These are phyloP conservation scores for Nomada ferruginata DNA, from an alignment of 2,888 invertebrate genomes.

Conservation along the genomic window DNA sequence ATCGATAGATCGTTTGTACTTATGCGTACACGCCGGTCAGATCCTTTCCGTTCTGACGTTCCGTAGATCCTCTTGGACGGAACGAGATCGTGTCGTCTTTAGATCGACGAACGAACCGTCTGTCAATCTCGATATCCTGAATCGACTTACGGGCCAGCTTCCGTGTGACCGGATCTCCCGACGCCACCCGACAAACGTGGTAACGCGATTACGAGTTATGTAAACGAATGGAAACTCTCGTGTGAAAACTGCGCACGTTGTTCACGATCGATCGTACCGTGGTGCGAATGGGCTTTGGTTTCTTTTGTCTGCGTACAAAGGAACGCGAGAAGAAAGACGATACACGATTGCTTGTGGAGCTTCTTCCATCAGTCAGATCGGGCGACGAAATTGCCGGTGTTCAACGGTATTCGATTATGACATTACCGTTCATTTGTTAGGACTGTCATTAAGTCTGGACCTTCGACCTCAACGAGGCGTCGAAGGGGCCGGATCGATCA, in stretches of 20 bases:
- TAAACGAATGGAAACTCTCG: neutral
- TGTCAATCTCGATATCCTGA: slow-evolving; percentile 26
- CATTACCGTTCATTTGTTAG: slow-evolving; percentile 70
- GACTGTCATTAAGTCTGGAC: slow-evolving; percentile 68
- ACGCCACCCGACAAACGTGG: slow-evolving; percentile 9
- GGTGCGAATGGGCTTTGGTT: neutral
- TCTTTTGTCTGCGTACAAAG: slow-evolving; percentile 18
- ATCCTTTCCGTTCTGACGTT: slow-evolving; percentile 25
- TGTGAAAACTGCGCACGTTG: neutral
- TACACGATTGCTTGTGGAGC: neutral
- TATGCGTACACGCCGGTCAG: slow-evolving; percentile 7
- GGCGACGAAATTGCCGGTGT: slow-evolving; percentile 62
- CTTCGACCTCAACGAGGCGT: slow-evolving; percentile 64
- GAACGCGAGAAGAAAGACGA: slow-evolving; percentile 2
- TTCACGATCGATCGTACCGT: slow-evolving; percentile 25
- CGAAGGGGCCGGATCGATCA: slow-evolving; percentile 64
- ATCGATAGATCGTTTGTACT: slow-evolving; percentile 60
- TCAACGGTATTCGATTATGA: slow-evolving; percentile 67
- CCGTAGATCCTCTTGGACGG: neutral
- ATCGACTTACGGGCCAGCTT: slow-evolving; percentile 2
- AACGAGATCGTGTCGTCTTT: slow-evolving; percentile 23
- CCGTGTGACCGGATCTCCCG: slow-evolving; percentile 4
- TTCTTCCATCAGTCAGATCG: slow-evolving; percentile 49
- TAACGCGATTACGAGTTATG: slow-evolving; percentile 28
- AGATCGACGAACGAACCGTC: slow-evolving; percentile 15